These are phyloP conservation scores for Automeris io DNA, from an alignment of 2,888 invertebrate species.

Conservation along the genomic window DNA sequence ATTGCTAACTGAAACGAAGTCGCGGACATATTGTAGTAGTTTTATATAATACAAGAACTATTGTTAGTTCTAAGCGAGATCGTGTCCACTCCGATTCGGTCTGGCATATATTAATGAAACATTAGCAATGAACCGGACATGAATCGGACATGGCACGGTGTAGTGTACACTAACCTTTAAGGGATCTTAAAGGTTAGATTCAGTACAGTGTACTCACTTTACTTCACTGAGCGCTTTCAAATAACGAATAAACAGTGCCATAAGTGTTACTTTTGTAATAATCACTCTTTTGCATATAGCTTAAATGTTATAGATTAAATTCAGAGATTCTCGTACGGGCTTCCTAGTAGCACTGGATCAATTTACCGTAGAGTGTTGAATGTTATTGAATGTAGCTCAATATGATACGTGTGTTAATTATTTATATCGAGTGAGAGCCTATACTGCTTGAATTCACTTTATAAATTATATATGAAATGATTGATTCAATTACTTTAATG, in stretches of 20 bases:
- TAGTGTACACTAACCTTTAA: too few relatives aligned
- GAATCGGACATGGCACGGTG: too few relatives aligned
- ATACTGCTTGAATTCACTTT: too few relatives aligned
- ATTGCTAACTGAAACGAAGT: too few relatives aligned
- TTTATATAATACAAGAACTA: too few relatives aligned
- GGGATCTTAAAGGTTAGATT: conserved; percentile 32
- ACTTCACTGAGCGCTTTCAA: conserved; percentile 31
- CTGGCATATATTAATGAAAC: too few relatives aligned
- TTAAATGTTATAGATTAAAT: conserved; percentile 42
- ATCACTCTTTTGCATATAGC: conserved; percentile 43
- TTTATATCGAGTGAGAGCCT: neutral
- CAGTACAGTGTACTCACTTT: conserved; percentile 27
- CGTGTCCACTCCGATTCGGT: too few relatives aligned
- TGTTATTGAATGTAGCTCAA: conserved; percentile 14
- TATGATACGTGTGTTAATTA: neutral
- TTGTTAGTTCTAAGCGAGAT: too few relatives aligned
- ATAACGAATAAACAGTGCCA: conserved; percentile 70
- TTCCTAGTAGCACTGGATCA: conserved; percentile 51
- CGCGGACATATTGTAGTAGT: too few relatives aligned
- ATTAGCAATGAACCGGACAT: too few relatives aligned
- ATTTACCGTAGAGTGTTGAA: conserved; percentile 29
- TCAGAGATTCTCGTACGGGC: conserved; percentile 39
- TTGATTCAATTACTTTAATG: neutral
- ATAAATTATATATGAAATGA: neutral
- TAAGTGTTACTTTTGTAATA: conserved; percentile 46